phyloP scores from a whole-genome alignment of 2,797 vertebrate species.

The Menidia menidia region DNA sequence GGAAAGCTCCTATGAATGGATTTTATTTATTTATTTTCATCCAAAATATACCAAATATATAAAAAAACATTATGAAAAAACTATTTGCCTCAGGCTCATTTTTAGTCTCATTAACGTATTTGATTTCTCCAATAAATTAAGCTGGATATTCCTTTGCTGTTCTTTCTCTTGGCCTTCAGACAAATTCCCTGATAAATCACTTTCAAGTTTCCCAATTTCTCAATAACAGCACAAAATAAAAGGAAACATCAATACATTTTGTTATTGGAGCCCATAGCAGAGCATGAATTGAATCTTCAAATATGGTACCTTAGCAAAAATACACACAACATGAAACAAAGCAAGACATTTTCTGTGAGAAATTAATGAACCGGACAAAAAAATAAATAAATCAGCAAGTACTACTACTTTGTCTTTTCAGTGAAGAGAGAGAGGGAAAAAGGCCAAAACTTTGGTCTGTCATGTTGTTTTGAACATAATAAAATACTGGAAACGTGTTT shows the following conservation, averaged over 20 bases:
- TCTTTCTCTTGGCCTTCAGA: no score
- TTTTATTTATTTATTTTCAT: no score
- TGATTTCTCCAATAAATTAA: no score
- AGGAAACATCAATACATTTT: slow-evolving; percentile 21
- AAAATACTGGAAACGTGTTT: slow-evolving; percentile 17
- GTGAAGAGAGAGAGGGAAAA: slow-evolving; percentile 31
- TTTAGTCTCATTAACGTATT: no score
- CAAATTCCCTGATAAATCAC: no score
- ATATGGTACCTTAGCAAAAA: not conserved
- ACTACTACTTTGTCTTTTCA: slow-evolving; percentile 62
- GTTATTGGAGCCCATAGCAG: slow-evolving; percentile 26
- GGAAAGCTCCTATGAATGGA: no score
- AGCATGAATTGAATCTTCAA: not conserved
- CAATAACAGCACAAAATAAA: no score
- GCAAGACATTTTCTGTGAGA: not conserved
- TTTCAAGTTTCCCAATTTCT: no score
- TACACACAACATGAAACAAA: slow-evolving; percentile 25
- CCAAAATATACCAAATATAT: no score
- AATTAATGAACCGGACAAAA: slow-evolving; percentile 5
- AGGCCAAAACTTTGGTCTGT: slow-evolving; percentile 71
- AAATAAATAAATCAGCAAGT: slow-evolving; percentile 57
- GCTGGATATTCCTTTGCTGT: no score
- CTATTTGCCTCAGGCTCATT: no score
- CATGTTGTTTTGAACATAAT: slow-evolving; percentile 72
- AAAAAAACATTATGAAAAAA: no score